A percentile compares a stretch with the other conserved stretches of the same genome.
Evolutionary conservation across 2,797 vertebrate genomes (phyloP).

Genomic region (Sebastes diploproa): DNA sequence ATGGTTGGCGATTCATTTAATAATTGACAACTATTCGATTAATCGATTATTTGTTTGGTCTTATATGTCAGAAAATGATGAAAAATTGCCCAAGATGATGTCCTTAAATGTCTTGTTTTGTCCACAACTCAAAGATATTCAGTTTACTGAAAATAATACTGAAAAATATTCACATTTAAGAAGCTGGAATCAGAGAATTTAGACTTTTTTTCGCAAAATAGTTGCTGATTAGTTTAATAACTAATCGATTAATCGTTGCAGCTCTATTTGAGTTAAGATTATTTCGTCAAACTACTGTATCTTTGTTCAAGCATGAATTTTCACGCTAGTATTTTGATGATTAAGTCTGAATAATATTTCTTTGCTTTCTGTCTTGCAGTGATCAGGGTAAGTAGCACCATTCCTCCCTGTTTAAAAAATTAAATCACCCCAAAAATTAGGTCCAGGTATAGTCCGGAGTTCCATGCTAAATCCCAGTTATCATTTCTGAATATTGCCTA

Average conservation of each 20-base stretch:
- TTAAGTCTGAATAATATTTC: background rate
- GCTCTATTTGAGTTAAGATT: background rate
- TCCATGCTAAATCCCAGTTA: slow-evolving; percentile 54
- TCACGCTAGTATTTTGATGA: rapidly evolving
- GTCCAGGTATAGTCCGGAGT: slow-evolving; percentile 38
- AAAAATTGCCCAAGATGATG: too few relatives aligned
- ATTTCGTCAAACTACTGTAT: background rate
- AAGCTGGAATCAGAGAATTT: too few relatives aligned
- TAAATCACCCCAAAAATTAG: background rate
- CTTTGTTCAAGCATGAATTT: background rate
- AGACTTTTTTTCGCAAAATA: too few relatives aligned
- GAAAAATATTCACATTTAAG: background rate
- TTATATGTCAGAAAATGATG: too few relatives aligned
- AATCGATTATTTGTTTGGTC: too few relatives aligned
- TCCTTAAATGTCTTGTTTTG: too few relatives aligned
- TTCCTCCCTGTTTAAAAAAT: background rate
- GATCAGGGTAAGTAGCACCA: slow-evolving; percentile 89
- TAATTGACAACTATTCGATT: too few relatives aligned
- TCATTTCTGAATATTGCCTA: slow-evolving; percentile 45
- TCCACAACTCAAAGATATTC: background rate
- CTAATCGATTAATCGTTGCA: background rate
- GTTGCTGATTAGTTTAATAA: background rate
- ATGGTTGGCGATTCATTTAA: too few relatives aligned
- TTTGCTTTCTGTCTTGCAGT: slow-evolving; percentile 76
- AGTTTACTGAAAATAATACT: background rate